Percentiles rank a stretch among this genome's conserved stretches.
phyloP scores from a whole-genome alignment of 2,888 invertebrate genomes.

The Chrysolina oricalcia region DNA sequence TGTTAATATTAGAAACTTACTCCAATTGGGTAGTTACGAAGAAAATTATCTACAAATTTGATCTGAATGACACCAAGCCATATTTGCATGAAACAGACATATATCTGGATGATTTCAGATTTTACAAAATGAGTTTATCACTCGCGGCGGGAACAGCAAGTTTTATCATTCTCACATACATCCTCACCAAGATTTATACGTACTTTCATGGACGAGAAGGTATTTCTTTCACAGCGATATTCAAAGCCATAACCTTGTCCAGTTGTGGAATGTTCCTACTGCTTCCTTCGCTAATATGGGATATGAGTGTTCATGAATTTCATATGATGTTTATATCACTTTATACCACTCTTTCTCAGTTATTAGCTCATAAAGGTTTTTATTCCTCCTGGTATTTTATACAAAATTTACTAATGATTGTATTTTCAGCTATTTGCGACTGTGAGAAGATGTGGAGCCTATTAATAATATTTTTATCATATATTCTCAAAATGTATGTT shows the following conservation, averaged over 20 bases:
- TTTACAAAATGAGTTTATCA: conserved; percentile 64
- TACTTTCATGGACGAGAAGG: conserved; percentile 43
- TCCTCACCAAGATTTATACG: conserved; percentile 61
- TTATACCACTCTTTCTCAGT: conserved; percentile 78
- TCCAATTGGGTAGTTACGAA: conserved; percentile 75
- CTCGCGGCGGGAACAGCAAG: conserved; percentile 63
- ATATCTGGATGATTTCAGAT: conserved; percentile 64
- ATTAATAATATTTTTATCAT: conserved; percentile 60
- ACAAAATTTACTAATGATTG: conserved; percentile 17
- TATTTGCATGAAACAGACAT: conserved; percentile 58
- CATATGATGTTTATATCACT: conserved; percentile 77
- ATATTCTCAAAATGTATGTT: conserved; percentile 53
- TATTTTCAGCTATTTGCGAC: conserved; percentile 57
- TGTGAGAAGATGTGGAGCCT: conserved; percentile 63
- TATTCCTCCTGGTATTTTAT: background rate
- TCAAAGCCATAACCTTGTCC: conserved; percentile 77
- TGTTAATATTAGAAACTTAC: conserved; percentile 88
- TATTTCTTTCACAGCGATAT: conserved; percentile 64
- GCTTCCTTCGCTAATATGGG: conserved; percentile 80
- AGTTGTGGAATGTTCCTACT: conserved; percentile 77
- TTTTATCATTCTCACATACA: conserved; percentile 61
- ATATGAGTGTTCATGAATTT: conserved; percentile 67
- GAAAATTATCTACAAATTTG: conserved; percentile 23
- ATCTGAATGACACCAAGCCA: conserved; percentile 54
- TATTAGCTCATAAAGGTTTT: conserved; percentile 79